Conservation (phyloP, 2,888 invertebrate species). For the Marronus borbonicus region DNA sequence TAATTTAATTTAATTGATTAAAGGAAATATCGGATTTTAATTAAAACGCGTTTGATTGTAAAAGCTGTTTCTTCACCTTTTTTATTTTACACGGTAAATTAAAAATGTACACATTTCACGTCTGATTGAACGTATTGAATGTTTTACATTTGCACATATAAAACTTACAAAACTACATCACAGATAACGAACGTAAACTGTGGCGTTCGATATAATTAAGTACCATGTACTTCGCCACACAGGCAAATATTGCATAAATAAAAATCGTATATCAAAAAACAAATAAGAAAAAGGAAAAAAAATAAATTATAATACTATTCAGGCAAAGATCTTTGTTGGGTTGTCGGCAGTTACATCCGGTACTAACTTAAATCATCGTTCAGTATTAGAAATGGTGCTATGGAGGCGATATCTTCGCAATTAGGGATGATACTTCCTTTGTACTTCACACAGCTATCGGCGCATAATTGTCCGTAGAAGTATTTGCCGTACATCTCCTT, state of each 20-base stretch:
- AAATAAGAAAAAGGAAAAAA: slow-evolving; percentile 18
- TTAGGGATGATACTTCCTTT: slow-evolving; percentile 89
- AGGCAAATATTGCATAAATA: background rate
- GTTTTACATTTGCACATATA: background rate
- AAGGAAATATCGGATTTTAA: background rate
- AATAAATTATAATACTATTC: slow-evolving; percentile 31
- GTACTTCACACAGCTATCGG: slow-evolving; percentile 87
- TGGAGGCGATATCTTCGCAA: slow-evolving; percentile 86
- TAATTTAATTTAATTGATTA: no score
- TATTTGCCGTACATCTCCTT: slow-evolving; percentile 90
- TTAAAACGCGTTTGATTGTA: background rate
- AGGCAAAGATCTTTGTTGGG: slow-evolving; percentile 21
- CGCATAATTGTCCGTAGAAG: slow-evolving; percentile 90
- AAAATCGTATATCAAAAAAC: slow-evolving; percentile 13
- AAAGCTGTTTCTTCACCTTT: background rate
- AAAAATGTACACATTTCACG: background rate
- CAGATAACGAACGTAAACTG: slow-evolving; percentile 21
- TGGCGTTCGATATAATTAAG: background rate
- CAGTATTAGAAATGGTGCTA: slow-evolving; percentile 79
- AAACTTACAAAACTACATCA: slow-evolving; percentile 27
- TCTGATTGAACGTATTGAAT: background rate
- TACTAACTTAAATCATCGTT: slow-evolving; percentile 69
- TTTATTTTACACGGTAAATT: background rate
- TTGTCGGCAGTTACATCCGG: background rate
- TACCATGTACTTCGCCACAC: background rate